A percentile compares a stretch with the other conserved stretches of the same genome.
Conservation (phyloP, 2,113 vertebrate species). For the Leucopsar rothschildi region DNA sequence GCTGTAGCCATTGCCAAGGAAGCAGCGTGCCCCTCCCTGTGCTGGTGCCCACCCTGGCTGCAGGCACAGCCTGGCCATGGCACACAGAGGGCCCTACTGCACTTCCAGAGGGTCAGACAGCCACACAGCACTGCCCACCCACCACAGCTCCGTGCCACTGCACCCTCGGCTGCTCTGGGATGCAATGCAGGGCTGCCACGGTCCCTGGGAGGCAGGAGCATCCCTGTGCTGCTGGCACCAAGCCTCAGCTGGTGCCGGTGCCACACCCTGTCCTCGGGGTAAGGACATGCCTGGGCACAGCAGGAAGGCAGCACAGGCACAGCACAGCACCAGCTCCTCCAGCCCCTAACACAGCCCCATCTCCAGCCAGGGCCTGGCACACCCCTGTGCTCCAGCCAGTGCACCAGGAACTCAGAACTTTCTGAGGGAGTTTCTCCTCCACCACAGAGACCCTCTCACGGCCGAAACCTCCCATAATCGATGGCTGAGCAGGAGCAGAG, state of each 20-base stretch:
- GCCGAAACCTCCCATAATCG: rapidly evolving
- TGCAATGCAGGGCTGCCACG: rapidly evolving
- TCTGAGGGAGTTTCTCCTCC: not conserved
- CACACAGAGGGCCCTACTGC: rapidly evolving
- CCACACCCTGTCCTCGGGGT: not conserved
- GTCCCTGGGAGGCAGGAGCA: not conserved
- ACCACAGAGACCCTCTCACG: rapidly evolving
- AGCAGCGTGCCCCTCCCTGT: rapidly evolving
- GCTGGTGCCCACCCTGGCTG: not conserved
- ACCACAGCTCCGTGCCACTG: rapidly evolving
- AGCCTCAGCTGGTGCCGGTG: rapidly evolving
- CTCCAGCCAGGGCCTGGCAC: not conserved
- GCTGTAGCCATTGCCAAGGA: not conserved
- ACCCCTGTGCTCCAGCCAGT: not conserved
- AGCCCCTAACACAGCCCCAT: rapidly evolving
- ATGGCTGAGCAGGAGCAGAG: rapidly evolving
- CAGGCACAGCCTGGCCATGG: rapidly evolving
- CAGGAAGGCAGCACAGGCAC: not conserved
- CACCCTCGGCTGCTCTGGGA: rapidly evolving
- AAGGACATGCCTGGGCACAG: not conserved
- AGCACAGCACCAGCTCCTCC: not conserved
- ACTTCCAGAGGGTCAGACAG: not conserved
- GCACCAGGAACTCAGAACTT: not conserved
- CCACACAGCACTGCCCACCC: rapidly evolving
- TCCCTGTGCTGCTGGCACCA: not conserved